A percentile compares a stretch with the other conserved stretches of the same genome.
Evolutionary conservation across 2,888 invertebrate species (phyloP).

Genomic region (Tipula helvola): DNA sequence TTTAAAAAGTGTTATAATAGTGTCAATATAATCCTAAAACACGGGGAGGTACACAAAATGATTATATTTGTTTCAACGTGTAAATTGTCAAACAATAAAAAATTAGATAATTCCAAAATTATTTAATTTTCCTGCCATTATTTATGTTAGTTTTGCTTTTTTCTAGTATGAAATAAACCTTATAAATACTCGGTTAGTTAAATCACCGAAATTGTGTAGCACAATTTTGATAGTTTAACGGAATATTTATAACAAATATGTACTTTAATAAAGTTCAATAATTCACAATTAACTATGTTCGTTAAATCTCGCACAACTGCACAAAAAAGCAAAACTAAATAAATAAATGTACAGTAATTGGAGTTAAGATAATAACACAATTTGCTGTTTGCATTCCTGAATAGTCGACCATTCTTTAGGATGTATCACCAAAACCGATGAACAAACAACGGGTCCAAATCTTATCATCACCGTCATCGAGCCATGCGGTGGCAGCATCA

Average conservation of each 20-base stretch:
- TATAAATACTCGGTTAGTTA: not conserved
- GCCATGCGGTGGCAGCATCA: constrained; percentile 20
- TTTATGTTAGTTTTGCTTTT: not conserved
- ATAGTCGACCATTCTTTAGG: constrained; percentile 37
- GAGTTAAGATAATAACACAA: constrained; percentile 29
- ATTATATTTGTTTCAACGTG: not conserved
- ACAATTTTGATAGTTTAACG: too few species aligned
- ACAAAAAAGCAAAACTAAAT: constrained; percentile 5
- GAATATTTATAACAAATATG: too few species aligned
- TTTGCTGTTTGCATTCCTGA: constrained; percentile 42
- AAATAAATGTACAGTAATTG: constrained; percentile 11
- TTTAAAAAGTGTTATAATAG: not conserved
- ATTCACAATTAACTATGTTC: not conserved
- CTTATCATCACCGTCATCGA: constrained; percentile 30
- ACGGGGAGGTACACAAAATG: not conserved
- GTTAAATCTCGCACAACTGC: not conserved
- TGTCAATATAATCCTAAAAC: not conserved
- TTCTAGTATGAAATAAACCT: not conserved
- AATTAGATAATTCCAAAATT: not conserved
- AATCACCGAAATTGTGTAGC: too few species aligned
- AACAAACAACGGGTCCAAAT: constrained; percentile 17
- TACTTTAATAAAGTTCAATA: too few species aligned
- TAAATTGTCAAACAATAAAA: not conserved
- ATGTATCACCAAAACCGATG: constrained; percentile 23
- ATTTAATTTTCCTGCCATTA: not conserved